Evolutionary conservation across 2,113 vertebrate species (phyloP).

Genomic region (Forbesichthys agassizii): DNA sequence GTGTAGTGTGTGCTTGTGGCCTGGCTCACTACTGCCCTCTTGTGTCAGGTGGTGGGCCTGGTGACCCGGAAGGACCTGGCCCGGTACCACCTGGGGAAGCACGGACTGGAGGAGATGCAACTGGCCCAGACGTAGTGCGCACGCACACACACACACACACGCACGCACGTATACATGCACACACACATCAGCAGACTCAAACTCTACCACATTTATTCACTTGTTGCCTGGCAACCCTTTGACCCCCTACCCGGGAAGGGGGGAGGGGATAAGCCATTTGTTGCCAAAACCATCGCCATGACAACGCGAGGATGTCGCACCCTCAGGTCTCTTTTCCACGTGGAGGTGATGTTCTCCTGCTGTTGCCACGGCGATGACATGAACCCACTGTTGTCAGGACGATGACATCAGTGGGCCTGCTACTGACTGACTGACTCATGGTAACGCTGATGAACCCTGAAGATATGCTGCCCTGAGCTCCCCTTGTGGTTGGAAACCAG

Average conservation of each 20-base stretch:
- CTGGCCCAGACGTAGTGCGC: slow-evolving; percentile 89
- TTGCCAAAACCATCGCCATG: slow-evolving; percentile 16
- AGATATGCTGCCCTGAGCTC: no score
- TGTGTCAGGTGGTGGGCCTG: slow-evolving; percentile 87
- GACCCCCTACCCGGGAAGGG: neutral
- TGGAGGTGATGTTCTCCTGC: neutral
- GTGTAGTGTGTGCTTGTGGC: neutral
- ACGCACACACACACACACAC: slow-evolving; percentile 14
- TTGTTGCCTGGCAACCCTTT: slow-evolving; percentile 45
- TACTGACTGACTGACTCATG: no score
- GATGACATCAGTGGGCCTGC: no score
- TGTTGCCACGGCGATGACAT: no score
- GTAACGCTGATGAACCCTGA: no score
- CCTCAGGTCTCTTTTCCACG: neutral
- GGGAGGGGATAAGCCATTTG: neutral
- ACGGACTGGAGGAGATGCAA: slow-evolving; percentile 91
- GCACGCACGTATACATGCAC: slow-evolving; percentile 6
- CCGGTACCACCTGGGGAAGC: slow-evolving; percentile 91
- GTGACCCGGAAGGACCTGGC: slow-evolving; percentile 97
- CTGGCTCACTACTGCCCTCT: neutral
- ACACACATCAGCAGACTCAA: slow-evolving; percentile 1
- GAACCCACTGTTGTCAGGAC: no score
- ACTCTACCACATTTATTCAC: slow-evolving; percentile 38
- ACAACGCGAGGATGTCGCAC: slow-evolving; percentile 1
- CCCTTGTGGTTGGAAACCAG: no score